A percentile compares a stretch with the other conserved stretches of the same genome.
phyloP scores from a whole-genome alignment of 2,797 vertebrate species.

The Cuniculus paca region DNA sequence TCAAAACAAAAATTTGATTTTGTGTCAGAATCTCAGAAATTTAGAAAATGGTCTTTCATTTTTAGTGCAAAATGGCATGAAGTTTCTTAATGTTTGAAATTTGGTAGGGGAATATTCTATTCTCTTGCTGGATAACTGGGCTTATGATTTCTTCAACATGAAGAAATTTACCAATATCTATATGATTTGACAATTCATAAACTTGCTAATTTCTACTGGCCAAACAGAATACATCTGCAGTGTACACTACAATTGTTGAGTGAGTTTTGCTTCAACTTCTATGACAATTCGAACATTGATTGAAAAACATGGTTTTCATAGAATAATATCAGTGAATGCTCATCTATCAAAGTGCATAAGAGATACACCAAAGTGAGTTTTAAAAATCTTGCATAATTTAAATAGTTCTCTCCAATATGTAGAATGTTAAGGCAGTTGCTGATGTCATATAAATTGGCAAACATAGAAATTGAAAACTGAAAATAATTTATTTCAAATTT shows the following conservation, averaged over 20 bases:
- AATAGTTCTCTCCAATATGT: constrained; percentile 47
- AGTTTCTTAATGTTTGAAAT: constrained; percentile 68
- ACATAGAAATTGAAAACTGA: constrained; percentile 71
- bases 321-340: constrained; percentile 66
- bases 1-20: constrained; percentile 64
- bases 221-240: constrained; percentile 82
- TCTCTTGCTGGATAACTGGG: constrained; percentile 66
- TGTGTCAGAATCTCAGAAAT: constrained; percentile 37
- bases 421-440: constrained; percentile 71
- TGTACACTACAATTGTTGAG: constrained; percentile 58
- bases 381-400: constrained; percentile 64
- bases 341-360: constrained; percentile 72
- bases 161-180: constrained; percentile 85
- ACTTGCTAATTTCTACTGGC: constrained; percentile 81
- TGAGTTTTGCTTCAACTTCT: constrained; percentile 82
- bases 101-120: constrained; percentile 68
- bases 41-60: not conserved
- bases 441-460: constrained; percentile 67
- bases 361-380: constrained; percentile 76
- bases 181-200: constrained; percentile 78
- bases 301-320: constrained; percentile 80
- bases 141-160: constrained; percentile 78
- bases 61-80: not conserved
- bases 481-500: constrained; percentile 53
- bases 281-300: constrained; percentile 83